Evolutionary conservation across 64 coral and sea anemone genomes (phyloP).

Genomic region (Pachyseris speciosa): DNA sequence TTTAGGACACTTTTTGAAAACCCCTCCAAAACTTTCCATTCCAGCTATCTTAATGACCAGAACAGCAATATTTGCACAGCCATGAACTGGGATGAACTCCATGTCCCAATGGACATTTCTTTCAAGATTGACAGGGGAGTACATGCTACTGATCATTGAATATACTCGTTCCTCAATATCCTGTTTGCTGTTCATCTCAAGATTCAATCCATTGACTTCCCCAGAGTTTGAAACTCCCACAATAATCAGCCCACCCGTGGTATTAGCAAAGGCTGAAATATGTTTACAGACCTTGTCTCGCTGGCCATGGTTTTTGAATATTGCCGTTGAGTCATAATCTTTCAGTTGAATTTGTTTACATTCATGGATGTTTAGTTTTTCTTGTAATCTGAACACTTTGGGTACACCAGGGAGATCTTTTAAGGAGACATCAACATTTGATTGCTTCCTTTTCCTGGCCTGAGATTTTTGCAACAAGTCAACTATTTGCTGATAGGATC

Average conservation of each 20-base stretch:
- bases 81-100: no score
- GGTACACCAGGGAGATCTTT: neutral
- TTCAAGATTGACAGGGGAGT: neutral
- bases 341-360: neutral
- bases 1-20: neutral
- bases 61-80: no score
- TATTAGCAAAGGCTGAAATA: neutral
- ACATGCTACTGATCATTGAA: neutral
- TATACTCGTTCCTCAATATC: neutral
- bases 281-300: neutral
- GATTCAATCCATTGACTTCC: neutral
- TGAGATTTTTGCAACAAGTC: neutral
- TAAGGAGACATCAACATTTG: neutral
- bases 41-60: neutral
- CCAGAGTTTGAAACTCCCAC: neutral
- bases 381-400: neutral
- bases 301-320: neutral
- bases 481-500: neutral
- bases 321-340: neutral
- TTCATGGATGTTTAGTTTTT: neutral
- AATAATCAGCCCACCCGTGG: neutral
- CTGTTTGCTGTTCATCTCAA: neutral
- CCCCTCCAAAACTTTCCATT: neutral
- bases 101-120: conserved; percentile 4
- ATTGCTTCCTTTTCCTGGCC: neutral